Base-by-base conservation (phyloP, 2,888 invertebrate species). In the Bombylius major region DNA sequence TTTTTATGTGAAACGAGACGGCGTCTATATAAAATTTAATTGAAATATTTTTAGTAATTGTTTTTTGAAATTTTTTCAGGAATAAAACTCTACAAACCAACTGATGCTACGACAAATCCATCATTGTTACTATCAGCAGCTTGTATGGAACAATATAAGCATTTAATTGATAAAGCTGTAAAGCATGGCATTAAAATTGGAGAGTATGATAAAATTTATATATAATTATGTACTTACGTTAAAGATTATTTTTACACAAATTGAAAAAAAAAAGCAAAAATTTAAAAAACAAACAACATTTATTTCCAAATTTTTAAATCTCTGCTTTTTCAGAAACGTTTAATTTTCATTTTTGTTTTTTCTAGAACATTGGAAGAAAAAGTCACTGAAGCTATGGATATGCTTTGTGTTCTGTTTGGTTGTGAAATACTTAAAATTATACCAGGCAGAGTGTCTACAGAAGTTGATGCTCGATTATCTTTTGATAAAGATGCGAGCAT, bases 91-190 rank as follows among this genome's bases (percentile, higher is more conserved):
- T 99, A 94, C 75, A 90, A 93, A 73, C 99, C 99, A 5, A 97
- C 95, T 1, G 99, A 99, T 85, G 98, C 98, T 45, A 99, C 99
- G 4, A 99, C 99, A 53, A 99, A 99, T 75, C 99, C 99, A 5
- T 97, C 98, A 7, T 79, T 99, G 54, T 97, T 99, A 63, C 78
- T 99, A 64, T 89, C 91, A 54, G 99, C 98, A 2, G 89, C 98
- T 36, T 87, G 82, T 65, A 88, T 96, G 82, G 86, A 91, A n/a
- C 90, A 93, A 68, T 99, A 99, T 74, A 83, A 89, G 67, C 81
- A 84, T 62, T 77, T 99, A 53, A 83, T 99, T 56, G 84, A 91
- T 62, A 87, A 93, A 71, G 98, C 99, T 54, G 83, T 97, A 32
- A 82, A 84, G 62, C 90, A 90, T 79, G 98, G 90, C 47, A 82